Conservation (phyloP, 1,140 invertebrate genomes). For the Cyclargus thomasi region DNA sequence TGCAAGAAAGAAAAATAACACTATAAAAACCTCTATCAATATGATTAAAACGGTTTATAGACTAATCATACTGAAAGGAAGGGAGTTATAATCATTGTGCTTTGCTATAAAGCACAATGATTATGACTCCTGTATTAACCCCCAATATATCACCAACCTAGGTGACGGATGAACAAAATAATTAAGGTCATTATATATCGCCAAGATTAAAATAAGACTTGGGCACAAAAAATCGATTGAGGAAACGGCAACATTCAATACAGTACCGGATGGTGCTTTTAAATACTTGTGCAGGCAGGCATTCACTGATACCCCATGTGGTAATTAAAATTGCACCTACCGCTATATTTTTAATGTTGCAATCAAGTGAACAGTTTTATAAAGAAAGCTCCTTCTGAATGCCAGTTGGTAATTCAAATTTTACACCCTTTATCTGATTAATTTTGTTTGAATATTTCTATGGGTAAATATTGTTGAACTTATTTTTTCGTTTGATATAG, state of each 20-base stretch:
- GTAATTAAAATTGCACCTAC: neutral
- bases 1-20: too few species aligned
- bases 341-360: neutral
- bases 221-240: constrained; percentile 27
- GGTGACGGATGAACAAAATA: too few species aligned
- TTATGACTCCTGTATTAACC: too few species aligned
- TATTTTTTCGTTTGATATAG: too few species aligned
- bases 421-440: too few species aligned
- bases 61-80: too few species aligned
- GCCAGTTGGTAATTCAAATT: neutral
- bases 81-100: too few species aligned
- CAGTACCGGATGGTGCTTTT: constrained; percentile 32
- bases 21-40: too few species aligned
- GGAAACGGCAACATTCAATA: constrained; percentile 43
- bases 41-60: too few species aligned
- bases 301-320: neutral
- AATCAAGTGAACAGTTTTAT: neutral
- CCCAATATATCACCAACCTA: neutral
- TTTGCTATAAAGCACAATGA: too few species aligned
- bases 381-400: neutral
- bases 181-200: neutral
- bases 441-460: too few species aligned
- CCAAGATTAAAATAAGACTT: constrained; percentile 13
- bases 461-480: too few species aligned
- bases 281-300: neutral